A percentile compares a stretch with the other conserved stretches of the same genome.
Evolutionary conservation across 2,113 vertebrate genomes (phyloP).

Genomic region (Junco hyemalis): DNA sequence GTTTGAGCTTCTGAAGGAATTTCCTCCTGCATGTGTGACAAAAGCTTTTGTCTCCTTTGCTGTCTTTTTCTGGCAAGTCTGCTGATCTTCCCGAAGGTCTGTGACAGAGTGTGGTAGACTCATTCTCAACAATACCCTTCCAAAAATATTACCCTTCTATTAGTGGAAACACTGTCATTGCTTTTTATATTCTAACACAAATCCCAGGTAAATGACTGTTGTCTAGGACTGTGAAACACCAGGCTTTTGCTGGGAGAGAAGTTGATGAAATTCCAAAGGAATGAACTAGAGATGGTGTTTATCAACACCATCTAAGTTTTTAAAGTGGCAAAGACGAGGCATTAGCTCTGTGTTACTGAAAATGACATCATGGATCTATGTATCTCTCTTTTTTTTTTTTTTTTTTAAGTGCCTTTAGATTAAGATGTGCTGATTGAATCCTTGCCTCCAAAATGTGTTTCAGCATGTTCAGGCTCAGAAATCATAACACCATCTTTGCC

Average conservation of each 20-base stretch:
- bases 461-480: constrained; percentile 23
- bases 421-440: constrained; percentile 57
- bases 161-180: neutral
- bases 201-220: neutral
- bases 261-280: constrained; percentile 29
- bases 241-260: neutral
- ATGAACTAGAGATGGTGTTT: neutral
- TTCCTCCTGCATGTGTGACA: constrained; percentile 23
- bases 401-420: constrained; percentile 13
- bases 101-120: constrained; percentile 58
- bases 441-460: constrained; percentile 39
- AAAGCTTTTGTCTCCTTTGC: neutral
- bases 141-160: constrained; percentile 51
- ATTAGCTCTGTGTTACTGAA: neutral
- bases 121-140: constrained; percentile 62
- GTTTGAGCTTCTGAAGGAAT: constrained; percentile 42
- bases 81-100: constrained; percentile 28
- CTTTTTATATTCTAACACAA: constrained; percentile 28
- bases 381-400: neutral
- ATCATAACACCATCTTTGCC: neutral
- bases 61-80: constrained; percentile 21
- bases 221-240: neutral
- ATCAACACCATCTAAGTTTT: constrained; percentile 19
- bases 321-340: neutral
- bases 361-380: constrained; percentile 13